Percentiles rank a stretch among this genome's conserved stretches.
Evolutionary conservation across 2,797 vertebrate species (phyloP).

Genomic region (Chloroceryle amazona): DNA sequence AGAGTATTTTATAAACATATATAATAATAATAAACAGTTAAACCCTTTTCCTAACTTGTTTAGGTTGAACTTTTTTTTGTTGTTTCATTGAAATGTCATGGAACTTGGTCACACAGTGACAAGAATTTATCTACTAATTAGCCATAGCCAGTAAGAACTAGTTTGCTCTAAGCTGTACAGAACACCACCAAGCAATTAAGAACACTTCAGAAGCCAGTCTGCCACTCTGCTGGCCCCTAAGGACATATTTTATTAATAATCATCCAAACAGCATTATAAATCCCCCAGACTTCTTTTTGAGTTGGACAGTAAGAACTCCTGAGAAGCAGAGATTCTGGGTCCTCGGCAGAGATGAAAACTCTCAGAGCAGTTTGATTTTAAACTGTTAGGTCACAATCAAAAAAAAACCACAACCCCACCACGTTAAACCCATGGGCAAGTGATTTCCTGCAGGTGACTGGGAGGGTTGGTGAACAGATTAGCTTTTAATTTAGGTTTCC

Average conservation of each 20-base stretch:
- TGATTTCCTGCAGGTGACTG: not conserved
- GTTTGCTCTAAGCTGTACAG: not conserved
- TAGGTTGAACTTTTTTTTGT: not conserved
- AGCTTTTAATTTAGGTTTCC: not conserved
- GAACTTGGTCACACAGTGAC: not conserved
- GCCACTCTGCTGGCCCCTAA: not conserved
- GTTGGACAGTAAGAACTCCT: not conserved
- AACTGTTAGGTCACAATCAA: not conserved
- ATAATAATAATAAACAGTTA: not conserved
- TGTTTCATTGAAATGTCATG: not conserved
- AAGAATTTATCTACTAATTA: not conserved
- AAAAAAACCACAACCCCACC: not conserved
- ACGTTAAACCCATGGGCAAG: not conserved
- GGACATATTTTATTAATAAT: not conserved
- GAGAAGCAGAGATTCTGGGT: not conserved
- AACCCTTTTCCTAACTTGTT: not conserved
- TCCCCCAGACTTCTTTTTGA: not conserved
- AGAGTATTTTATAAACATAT: too few species aligned
- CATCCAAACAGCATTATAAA: not conserved
- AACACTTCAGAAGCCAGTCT: not conserved
- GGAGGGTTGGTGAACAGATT: not conserved
- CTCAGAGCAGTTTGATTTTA: not conserved
- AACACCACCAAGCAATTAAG: not conserved
- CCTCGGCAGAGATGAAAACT: not conserved
- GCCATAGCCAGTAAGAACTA: not conserved